Conservation (phyloP, 2,888 invertebrate species). For the Dastarcus helophoroides region DNA sequence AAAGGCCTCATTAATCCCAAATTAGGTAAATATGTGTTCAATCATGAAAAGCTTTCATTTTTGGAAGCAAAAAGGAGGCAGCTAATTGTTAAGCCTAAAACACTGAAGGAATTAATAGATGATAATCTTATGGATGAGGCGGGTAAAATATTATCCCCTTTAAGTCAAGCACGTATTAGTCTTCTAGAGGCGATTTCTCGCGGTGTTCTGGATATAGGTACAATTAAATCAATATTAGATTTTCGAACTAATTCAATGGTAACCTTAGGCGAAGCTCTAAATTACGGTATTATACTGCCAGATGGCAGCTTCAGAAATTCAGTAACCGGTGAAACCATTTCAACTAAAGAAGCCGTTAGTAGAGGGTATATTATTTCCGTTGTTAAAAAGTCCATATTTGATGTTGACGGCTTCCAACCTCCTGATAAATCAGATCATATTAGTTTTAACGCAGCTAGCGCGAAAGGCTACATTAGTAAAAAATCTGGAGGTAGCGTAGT, state of each 20-base stretch:
- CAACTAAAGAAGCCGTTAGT: constrained; percentile 78
- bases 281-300: constrained; percentile 65
- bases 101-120: constrained; percentile 81
- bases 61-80: constrained; percentile 73
- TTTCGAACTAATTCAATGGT: constrained; percentile 66
- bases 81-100: constrained; percentile 78
- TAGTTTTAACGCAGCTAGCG: constrained; percentile 71
- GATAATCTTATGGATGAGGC: constrained; percentile 63
- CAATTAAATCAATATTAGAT: constrained; percentile 74
- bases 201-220: constrained; percentile 80
- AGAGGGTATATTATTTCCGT: constrained; percentile 82
- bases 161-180: constrained; percentile 61
- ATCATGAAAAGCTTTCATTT: constrained; percentile 68
- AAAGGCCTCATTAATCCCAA: constrained; percentile 69
- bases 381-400: constrained; percentile 78
- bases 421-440: constrained; percentile 69
- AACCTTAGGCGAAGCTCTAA: constrained; percentile 76
- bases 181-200: constrained; percentile 74
- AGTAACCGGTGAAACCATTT: constrained; percentile 58
- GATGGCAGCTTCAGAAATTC: constrained; percentile 66
- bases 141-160: constrained; percentile 72
- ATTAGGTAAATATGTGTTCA: constrained; percentile 59
- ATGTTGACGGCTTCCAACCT: constrained; percentile 84
- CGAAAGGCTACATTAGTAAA: constrained; percentile 64
- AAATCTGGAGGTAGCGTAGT: constrained; percentile 60